phyloP scores from a whole-genome alignment of 2,797 vertebrate genomes.

The Syndactyla subalaris region DNA sequence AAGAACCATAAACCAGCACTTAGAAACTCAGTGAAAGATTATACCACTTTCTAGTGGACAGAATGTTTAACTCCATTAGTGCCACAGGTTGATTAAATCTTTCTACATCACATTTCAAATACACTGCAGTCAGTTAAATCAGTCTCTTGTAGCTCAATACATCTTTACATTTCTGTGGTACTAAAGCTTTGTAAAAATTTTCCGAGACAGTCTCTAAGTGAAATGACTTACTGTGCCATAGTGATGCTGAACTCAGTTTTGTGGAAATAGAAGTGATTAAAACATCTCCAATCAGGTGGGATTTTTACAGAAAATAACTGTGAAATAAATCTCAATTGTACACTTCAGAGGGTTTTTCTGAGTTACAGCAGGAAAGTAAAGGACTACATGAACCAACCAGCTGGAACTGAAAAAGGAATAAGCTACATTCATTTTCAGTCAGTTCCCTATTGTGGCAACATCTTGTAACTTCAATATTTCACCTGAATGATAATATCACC shows the following conservation, averaged over 20 bases:
- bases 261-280: conserved; percentile 48
- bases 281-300: background rate
- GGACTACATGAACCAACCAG: conserved; percentile 35
- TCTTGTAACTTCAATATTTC: conserved; percentile 48
- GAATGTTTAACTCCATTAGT: conserved; percentile 70
- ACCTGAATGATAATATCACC: conserved; percentile 32
- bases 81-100: conserved; percentile 69
- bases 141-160: conserved; percentile 30
- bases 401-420: conserved; percentile 63
- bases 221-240: conserved; percentile 41
- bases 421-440: conserved; percentile 57
- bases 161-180: conserved; percentile 56
- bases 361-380: conserved; percentile 26
- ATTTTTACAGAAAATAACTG: background rate
- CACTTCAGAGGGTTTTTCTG: conserved; percentile 14
- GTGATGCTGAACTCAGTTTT: conserved; percentile 35
- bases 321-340: conserved; percentile 47
- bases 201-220: conserved; percentile 25
- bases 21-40: conserved; percentile 55
- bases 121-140: conserved; percentile 69
- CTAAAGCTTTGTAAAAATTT: conserved; percentile 62
- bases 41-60: conserved; percentile 59
- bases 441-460: conserved; percentile 32
- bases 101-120: conserved; percentile 61
- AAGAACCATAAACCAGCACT: conserved; percentile 54